Evolutionary conservation across 2,113 vertebrate species (phyloP).

Genomic region (Cyprinus carpio): DNA sequence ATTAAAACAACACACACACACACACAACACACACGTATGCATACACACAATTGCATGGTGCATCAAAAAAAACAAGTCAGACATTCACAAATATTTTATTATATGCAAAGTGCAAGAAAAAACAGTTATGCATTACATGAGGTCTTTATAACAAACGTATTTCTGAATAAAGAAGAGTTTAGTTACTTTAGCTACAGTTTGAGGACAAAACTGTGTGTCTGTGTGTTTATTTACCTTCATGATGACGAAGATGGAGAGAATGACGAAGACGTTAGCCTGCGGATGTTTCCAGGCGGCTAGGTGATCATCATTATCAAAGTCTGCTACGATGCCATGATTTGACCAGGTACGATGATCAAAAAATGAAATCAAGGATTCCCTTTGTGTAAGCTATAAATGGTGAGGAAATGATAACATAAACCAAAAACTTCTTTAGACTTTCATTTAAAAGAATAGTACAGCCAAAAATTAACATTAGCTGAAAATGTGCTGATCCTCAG

Average conservation of each 20-base stretch:
- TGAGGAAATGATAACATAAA: background rate
- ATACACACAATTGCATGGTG: background rate
- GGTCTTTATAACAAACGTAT: background rate
- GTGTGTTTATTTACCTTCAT: conserved; percentile 84
- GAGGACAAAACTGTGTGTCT: background rate
- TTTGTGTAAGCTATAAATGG: conserved; percentile 86
- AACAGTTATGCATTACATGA: background rate
- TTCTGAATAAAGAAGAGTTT: background rate
- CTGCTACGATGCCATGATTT: conserved; percentile 82
- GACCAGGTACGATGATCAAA: conserved; percentile 97
- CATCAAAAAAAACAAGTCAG: no score
- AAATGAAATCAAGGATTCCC: conserved; percentile 90
- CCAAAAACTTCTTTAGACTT: background rate
- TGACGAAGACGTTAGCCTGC: conserved; percentile 48
- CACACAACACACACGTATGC: no score
- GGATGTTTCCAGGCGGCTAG: conserved; percentile 71
- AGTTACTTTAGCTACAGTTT: background rate
- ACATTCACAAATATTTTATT: background rate
- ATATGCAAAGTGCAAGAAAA: background rate
- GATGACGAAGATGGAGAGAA: conserved; percentile 89
- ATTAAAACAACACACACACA: conserved; percentile 3
- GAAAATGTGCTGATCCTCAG: no score
- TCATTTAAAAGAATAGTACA: background rate
- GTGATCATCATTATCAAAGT: conserved; percentile 80
- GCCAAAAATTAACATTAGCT: no score